A percentile compares a stretch with the other conserved stretches of the same genome.
Conservation (phyloP, 2,888 invertebrate genomes). For the Oligia fasciuncula region DNA sequence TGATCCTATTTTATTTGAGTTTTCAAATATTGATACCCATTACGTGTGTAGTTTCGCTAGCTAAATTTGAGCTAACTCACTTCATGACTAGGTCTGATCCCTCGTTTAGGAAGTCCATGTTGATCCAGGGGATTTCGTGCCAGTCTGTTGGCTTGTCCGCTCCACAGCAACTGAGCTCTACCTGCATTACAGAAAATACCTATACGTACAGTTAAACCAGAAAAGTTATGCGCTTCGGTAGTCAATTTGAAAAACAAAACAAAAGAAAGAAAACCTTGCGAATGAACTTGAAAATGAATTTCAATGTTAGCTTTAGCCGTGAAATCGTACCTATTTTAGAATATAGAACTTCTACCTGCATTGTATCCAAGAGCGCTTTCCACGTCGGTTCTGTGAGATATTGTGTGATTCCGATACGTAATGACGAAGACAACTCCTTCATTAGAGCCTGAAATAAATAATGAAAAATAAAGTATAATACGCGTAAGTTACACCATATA, state of each 20-base stretch:
- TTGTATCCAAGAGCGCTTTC: slow-evolving; percentile 89
- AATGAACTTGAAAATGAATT: too few species aligned
- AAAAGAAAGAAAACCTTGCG: background rate
- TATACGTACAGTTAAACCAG: background rate
- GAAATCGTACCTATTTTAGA: background rate
- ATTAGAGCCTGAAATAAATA: slow-evolving; percentile 76
- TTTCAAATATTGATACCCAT: background rate
- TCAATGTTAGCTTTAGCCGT: background rate
- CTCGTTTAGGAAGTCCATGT: slow-evolving; percentile 86
- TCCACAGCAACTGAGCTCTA: slow-evolving; percentile 90
- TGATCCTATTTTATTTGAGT: background rate
- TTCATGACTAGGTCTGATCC: slow-evolving; percentile 82
- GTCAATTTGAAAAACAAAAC: background rate
- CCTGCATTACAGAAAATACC: slow-evolving; percentile 65
- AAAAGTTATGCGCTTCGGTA: background rate
- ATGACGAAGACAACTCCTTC: slow-evolving; percentile 86
- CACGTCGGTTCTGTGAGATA: slow-evolving; percentile 89
- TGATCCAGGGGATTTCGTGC: slow-evolving; percentile 91
- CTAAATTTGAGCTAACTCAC: slow-evolving; percentile 66
- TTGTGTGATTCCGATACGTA: slow-evolving; percentile 89
- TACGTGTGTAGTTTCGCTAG: background rate
- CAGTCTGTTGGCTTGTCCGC: slow-evolving; percentile 89
- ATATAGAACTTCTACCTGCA: slow-evolving; percentile 82
- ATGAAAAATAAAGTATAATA: too few species aligned
- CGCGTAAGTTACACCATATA: too few species aligned